These are phyloP conservation scores for Lateolabrax maculatus DNA, from an alignment of 2,797 vertebrate species.

Conservation along the genomic window DNA sequence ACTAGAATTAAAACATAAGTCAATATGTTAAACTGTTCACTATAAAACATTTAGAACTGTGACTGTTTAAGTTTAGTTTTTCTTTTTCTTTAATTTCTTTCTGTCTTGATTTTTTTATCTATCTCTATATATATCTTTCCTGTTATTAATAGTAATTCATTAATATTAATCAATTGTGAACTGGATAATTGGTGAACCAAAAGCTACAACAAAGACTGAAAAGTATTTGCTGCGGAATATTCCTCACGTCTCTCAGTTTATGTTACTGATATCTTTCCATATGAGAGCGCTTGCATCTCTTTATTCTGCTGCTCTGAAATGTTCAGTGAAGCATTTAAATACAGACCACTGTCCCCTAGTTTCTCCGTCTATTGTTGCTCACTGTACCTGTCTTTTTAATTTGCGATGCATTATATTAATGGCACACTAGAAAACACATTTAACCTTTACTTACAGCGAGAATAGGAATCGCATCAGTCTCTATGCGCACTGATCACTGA, in stretches of 20 bases:
- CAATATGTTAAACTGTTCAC: no score
- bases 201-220: neutral
- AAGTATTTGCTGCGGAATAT: neutral
- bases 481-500: neutral
- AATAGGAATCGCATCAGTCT: neutral
- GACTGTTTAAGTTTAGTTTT: neutral
- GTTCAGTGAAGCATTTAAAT: neutral
- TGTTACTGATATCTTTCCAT: neutral
- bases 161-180: neutral
- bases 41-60: no score
- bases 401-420: neutral
- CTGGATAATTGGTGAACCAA: neutral
- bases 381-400: neutral
- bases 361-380: neutral
- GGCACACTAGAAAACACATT: neutral
- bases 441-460: neutral
- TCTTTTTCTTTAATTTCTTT: neutral
- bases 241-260: neutral
- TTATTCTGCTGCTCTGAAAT: neutral
- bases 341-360: neutral
- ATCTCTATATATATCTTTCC: neutral
- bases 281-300: neutral
- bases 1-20: no score
- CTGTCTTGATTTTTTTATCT: constrained; percentile 8
- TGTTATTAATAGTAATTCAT: neutral